Base-by-base conservation (phyloP, 2,113 vertebrate genomes). In the Rousettus leschenaultii region DNA sequence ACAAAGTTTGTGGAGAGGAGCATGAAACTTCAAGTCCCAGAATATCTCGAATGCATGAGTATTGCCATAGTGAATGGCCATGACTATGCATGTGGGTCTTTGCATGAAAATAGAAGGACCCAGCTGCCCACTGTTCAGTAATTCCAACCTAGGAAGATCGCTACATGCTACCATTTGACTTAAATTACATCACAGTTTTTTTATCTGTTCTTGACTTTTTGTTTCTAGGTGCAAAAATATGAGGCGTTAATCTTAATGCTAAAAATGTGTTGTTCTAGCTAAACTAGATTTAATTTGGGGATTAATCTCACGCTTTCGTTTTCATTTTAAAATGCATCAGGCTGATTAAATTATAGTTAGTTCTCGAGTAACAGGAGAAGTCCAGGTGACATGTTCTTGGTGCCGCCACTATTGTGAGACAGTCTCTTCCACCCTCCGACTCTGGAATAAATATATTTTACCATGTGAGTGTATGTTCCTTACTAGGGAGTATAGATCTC, bases 191-290 rank as follows among this genome's bases (percentile, higher is more conserved):
- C 38, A 43, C 15, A 24, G 19, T 78, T 78, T 73, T 82, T 77
- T 63, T 22, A 83, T 83, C 61, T 71, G 70, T 73, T 66, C 86
- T 96, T 94, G 93, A 74, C 83, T 96, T 96, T 96, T 96, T 88
- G 51, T 97, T 96, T 83, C 86, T 63, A 74, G 82, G 88, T 80
- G 28, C 77, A 88, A 94, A 94, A 95, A 63, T 63, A 68, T 28
- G 75, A 93, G 96, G 86, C 68, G 83, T 78, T 95, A 89, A 89
- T 91, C 85, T 93, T 91, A 82, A 78, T 89, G 68, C 61, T 96
- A 88, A 96, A 94, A 51, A 94, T 74, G 78, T 63, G 74, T 51
- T 79, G 16, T 88, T 82, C 55, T 74, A 95, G 82, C 88, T 89
- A 94, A 78, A 95, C 71, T 59, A 93, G 91, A 86, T 82, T 92